Base-by-base conservation (phyloP, 2,888 invertebrate genomes). In the Hypercompe scribonia region DNA sequence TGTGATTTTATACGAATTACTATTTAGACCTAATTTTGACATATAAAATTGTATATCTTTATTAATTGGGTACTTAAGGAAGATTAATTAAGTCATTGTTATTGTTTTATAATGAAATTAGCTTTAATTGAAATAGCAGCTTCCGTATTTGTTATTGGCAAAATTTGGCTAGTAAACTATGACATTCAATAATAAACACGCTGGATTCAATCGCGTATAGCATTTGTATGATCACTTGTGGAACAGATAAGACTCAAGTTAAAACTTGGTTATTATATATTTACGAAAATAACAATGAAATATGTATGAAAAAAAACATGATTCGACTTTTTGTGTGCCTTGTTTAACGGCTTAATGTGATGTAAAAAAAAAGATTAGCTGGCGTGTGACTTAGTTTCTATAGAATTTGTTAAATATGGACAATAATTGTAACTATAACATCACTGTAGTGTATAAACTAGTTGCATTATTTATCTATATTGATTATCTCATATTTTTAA, bases 1-100 rank as follows among this genome's bases (percentile, higher is more conserved):
- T 81, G 82, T 83, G 85, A 83, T 83, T 85, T 84, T 81, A 84
- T 83, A 83, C 78, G 83, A 85, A 81, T 82, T 82, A 82, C 69
- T 84, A 21, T 76, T 74, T 11, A 31, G 39, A 63, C 54, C 42
- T 61, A 64, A 66, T 76, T 79, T 79, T 75, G 72, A 65, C 33
- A 28, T 46, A 54, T 73, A 61, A 73, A 76, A 73, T 75, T 68
- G 68, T 79, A 73, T 73, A 65, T 74, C 74, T 73, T 67, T 76
- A 70, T 78, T 81, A 61, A 69, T 78, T 75, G 76, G 78, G 78
- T 79, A 75, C 76, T 74, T 81, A 70, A 72, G 65, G 68, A 78
- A 76, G 70, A 78, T 78, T 78, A 79, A 78, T 78, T 78, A 79
- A 81, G 83, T 82, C 78, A 86, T 78, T 82, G 86, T 84, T 84